phyloP scores from a whole-genome alignment of 2,888 invertebrate species.

The Endotricha flammealis region DNA sequence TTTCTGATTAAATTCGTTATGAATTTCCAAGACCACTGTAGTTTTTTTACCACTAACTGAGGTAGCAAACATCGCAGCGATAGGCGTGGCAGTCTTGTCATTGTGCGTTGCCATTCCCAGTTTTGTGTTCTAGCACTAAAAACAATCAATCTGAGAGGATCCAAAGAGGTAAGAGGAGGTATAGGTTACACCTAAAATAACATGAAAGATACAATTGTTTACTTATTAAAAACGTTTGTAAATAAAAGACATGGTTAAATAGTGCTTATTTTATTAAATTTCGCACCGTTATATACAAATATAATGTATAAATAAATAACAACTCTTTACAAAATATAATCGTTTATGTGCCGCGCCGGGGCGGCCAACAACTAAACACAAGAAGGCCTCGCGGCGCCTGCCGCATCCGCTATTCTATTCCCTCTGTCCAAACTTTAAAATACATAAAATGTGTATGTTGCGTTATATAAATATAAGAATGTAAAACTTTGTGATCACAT shows the following conservation, averaged over 20 bases:
- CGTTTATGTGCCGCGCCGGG: constrained; percentile 36
- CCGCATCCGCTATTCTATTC: neutral
- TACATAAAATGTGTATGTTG: constrained; percentile 8
- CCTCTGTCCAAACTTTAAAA: neutral
- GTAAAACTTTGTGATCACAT: constrained; percentile 23
- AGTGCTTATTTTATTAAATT: constrained; percentile 71
- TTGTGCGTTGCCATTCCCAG: too few species aligned
- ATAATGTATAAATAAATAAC: constrained; percentile 76
- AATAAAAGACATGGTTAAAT: constrained; percentile 43
- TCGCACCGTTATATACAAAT: constrained; percentile 76
- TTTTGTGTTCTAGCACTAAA: too few species aligned
- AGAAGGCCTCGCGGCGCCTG: constrained; percentile 58
- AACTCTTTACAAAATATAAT: constrained; percentile 73
- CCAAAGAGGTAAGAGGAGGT: too few species aligned
- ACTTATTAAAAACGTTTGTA: too few species aligned
- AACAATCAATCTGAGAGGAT: too few species aligned
- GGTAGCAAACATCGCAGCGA: too few species aligned
- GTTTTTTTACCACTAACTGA: too few species aligned
- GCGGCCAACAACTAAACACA: constrained; percentile 43
- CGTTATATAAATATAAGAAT: constrained; percentile 17
- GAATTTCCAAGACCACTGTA: too few species aligned
- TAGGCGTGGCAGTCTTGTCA: too few species aligned
- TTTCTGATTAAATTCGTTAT: too few species aligned
- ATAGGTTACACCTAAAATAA: too few species aligned
- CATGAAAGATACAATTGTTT: too few species aligned